Conservation (phyloP, 2,113 vertebrate genomes). For the Ondatra zibethicus region DNA sequence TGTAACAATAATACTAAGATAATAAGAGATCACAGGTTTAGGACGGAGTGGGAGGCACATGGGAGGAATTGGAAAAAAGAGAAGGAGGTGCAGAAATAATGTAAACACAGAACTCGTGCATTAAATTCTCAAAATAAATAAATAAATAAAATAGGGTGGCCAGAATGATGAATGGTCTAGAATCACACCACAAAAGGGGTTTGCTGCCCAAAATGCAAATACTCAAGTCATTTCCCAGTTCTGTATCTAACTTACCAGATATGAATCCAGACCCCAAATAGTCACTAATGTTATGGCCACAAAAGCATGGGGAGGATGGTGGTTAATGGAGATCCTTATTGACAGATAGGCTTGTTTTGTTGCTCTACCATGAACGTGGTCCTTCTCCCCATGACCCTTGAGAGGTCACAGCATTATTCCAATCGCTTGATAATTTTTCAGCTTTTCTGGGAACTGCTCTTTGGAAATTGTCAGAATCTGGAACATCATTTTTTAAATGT, state of each 20-base stretch:
- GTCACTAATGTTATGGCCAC: neutral
- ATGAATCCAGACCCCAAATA: neutral
- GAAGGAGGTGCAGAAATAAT: neutral
- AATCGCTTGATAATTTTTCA: conserved; percentile 37
- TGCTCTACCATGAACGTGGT: neutral
- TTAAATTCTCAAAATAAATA: neutral
- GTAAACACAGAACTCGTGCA: neutral
- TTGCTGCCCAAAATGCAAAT: conserved; percentile 26
- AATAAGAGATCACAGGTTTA: neutral
- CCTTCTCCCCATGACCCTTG: neutral
- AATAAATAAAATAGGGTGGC: neutral
- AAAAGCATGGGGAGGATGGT: neutral
- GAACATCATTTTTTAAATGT: conserved; percentile 57
- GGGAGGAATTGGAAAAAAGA: neutral
- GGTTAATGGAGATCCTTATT: neutral
- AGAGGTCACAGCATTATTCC: conserved; percentile 51
- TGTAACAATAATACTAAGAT: neutral
- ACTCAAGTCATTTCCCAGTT: neutral
- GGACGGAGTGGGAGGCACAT: neutral
- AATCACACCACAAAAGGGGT: neutral
- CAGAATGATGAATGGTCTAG: neutral
- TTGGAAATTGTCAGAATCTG: conserved; percentile 56
- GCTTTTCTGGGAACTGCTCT: conserved; percentile 27
- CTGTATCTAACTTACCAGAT: conserved; percentile 34
- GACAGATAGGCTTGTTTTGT: neutral